phyloP scores from a whole-genome alignment of 2,113 vertebrate species.

The Psephotus haematonotus region DNA sequence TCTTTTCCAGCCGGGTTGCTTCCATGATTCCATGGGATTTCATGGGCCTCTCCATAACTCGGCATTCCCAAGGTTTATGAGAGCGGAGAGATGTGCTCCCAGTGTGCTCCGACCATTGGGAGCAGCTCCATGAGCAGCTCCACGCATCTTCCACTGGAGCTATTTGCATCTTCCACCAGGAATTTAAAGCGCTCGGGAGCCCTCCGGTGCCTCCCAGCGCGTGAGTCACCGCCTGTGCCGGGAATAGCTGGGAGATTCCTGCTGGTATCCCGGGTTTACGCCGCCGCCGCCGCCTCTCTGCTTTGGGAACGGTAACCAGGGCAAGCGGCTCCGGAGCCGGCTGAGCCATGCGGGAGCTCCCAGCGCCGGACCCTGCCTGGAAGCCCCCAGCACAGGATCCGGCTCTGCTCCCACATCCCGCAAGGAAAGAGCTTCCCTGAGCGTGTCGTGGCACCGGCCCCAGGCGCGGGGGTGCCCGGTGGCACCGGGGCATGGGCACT shows the following conservation, averaged over 20 bases:
- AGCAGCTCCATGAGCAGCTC: neutral
- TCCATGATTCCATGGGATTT: neutral
- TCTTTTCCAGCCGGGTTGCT: neutral
- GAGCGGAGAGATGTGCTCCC: neutral
- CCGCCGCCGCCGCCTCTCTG: neutral
- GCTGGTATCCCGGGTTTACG: neutral
- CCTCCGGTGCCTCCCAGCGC: neutral
- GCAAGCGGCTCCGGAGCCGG: neutral
- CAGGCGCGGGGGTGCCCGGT: too few species aligned
- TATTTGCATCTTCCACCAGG: neutral
- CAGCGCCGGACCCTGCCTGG: neutral
- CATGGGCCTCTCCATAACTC: neutral
- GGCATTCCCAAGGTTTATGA: neutral
- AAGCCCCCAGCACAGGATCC: rapidly evolving
- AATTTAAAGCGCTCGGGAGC: neutral
- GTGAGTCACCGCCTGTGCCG: neutral
- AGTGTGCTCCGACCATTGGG: neutral
- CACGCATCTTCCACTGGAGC: neutral
- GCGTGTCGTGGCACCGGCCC: neutral
- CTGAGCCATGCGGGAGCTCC: neutral
- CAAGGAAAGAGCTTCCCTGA: neutral
- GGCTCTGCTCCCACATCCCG: rapidly evolving
- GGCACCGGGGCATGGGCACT: neutral
- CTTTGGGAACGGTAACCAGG: neutral
- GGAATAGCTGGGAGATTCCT: neutral